A percentile compares a stretch with the other conserved stretches of the same genome.
phyloP scores from a whole-genome alignment of 2,797 vertebrate species.

The Chelonia mydas region DNA sequence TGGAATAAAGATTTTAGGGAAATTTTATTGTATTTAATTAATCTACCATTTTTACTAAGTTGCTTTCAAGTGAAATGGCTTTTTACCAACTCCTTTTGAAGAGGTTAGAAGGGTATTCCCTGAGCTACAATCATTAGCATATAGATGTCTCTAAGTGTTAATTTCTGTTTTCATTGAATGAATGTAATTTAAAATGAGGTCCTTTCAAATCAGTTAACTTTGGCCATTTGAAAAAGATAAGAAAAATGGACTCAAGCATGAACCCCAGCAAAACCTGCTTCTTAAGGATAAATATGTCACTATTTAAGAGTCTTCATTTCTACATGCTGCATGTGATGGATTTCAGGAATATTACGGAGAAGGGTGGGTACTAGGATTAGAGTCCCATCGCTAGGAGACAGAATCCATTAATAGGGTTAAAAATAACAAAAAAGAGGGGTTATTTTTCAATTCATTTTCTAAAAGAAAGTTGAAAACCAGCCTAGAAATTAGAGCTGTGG shows the following conservation, averaged over 20 bases:
- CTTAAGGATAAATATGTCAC: constrained; percentile 76
- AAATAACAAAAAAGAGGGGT: constrained; percentile 30
- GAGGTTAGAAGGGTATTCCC: constrained; percentile 86
- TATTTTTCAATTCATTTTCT: constrained; percentile 51
- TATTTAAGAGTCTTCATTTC: constrained; percentile 40
- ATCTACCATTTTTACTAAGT: constrained; percentile 83
- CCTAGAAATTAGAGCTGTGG: constrained; percentile 17
- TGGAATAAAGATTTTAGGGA: constrained; percentile 80
- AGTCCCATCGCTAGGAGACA: constrained; percentile 31
- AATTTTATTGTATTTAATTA: constrained; percentile 85
- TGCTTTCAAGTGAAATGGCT: constrained; percentile 85
- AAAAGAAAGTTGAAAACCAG: constrained; percentile 25
- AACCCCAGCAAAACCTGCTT: constrained; percentile 76
- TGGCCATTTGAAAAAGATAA: constrained; percentile 81
- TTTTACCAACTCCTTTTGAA: constrained; percentile 81
- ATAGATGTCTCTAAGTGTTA: constrained; percentile 85
- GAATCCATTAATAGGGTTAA: constrained; percentile 61
- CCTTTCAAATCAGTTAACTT: constrained; percentile 84
- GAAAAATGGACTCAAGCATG: constrained; percentile 78
- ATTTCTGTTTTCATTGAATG: constrained; percentile 85
- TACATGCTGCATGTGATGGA: constrained; percentile 69
- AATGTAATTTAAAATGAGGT: constrained; percentile 86
- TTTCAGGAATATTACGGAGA: constrained; percentile 64
- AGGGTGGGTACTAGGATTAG: constrained; percentile 35
- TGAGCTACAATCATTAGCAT: constrained; percentile 85